A percentile compares a stretch with the other conserved stretches of the same genome.
Evolutionary conservation across 2,797 vertebrate species (phyloP).

Genomic region (Channallabes apus): DNA sequence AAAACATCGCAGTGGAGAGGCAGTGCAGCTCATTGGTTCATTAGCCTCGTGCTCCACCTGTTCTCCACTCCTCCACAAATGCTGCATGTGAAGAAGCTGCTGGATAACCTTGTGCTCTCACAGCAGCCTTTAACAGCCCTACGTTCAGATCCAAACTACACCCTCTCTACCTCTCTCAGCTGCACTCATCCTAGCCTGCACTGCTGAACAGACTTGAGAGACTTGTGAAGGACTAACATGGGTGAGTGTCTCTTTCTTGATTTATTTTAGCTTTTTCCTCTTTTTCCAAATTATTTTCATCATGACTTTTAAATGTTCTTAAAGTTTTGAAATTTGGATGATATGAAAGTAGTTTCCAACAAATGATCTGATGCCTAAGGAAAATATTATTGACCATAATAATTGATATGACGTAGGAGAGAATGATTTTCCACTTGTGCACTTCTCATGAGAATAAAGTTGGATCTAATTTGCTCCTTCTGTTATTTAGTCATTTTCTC

Average conservation of each 20-base stretch:
- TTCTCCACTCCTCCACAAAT: constrained; percentile 20
- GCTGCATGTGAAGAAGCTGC: constrained; percentile 26
- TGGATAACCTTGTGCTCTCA: constrained; percentile 53
- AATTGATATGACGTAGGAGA: neutral
- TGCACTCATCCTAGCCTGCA: constrained; percentile 10
- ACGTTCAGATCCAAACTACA: constrained; percentile 28
- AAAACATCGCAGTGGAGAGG: constrained; percentile 62
- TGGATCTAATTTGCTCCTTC: neutral
- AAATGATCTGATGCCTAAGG: neutral
- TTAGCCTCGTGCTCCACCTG: constrained; percentile 3
- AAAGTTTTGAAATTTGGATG: neutral
- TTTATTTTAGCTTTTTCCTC: neutral
- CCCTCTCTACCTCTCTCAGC: constrained; percentile 20
- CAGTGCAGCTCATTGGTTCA: neutral
- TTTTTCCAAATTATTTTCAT: neutral
- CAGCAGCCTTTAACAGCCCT: constrained; percentile 53
- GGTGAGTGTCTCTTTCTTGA: constrained; percentile 45
- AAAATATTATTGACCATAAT: neutral
- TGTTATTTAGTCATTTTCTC: neutral
- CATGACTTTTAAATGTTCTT: neutral
- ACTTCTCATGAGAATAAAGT: too few relatives aligned
- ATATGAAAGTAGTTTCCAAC: neutral
- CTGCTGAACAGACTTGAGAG: constrained; percentile 24
- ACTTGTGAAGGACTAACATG: constrained; percentile 29
- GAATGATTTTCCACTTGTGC: neutral